Evolutionary conservation across 2,113 vertebrate species (phyloP).

Genomic region (Burhinus oedicnemus): DNA sequence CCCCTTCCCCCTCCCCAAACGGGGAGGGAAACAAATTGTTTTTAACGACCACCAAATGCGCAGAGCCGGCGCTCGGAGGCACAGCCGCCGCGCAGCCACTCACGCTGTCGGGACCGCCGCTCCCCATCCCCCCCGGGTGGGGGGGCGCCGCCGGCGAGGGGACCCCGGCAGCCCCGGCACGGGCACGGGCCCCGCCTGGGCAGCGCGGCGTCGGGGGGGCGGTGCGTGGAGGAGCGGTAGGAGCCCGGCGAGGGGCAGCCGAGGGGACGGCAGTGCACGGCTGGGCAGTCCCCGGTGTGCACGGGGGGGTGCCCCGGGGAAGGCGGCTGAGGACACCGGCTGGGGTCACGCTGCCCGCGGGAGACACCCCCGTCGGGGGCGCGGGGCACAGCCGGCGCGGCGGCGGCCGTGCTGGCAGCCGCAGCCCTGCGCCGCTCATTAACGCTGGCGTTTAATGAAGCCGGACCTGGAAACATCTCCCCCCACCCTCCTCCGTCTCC

Average conservation of each 20-base stretch:
- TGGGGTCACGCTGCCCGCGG: background rate
- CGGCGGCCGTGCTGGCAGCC: background rate
- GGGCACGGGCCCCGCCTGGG: background rate
- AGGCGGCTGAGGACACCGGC: background rate
- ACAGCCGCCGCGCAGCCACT: background rate
- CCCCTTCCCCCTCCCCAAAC: constrained; percentile 8
- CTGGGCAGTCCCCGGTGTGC: background rate
- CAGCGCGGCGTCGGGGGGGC: background rate
- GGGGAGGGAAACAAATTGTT: constrained; percentile 49
- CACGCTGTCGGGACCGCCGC: background rate
- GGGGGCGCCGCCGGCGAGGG: background rate
- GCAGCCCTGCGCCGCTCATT: background rate
- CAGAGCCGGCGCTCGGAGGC: background rate
- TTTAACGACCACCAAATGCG: constrained; percentile 49
- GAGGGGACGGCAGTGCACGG: background rate
- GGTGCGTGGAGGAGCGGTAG: background rate
- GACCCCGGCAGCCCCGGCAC: background rate
- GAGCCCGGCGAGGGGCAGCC: background rate
- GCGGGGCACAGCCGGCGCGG: background rate
- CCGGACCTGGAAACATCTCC: background rate
- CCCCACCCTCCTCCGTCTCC: background rate
- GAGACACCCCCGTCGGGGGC: background rate
- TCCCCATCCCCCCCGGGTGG: background rate
- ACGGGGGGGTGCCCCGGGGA: background rate
- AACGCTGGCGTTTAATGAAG: background rate